Evolutionary conservation across 2,888 invertebrate species (phyloP).

Genomic region (Drosophila longiperda): DNA sequence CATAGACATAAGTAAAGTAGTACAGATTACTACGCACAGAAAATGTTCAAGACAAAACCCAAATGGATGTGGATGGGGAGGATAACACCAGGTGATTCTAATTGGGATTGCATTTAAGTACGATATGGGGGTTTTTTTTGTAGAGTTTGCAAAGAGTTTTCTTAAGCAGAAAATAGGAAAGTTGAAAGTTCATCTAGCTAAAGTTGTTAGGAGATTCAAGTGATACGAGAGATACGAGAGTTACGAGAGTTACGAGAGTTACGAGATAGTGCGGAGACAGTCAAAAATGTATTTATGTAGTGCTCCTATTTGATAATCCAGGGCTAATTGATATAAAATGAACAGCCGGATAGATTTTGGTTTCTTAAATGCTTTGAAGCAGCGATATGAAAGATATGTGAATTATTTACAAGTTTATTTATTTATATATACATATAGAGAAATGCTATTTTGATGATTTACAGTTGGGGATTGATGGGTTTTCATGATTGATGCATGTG

Average conservation of each 20-base stretch:
- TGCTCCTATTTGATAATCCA: neutral
- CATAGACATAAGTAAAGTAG: slow-evolving; percentile 26
- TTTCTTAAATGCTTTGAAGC: slow-evolving; percentile 18
- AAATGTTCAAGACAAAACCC: slow-evolving; percentile 18
- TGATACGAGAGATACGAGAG: slow-evolving; percentile 2
- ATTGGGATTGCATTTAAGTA: slow-evolving; percentile 23
- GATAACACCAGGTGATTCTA: slow-evolving; percentile 22
- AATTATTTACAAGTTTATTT: slow-evolving; percentile 12
- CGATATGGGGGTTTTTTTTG: neutral
- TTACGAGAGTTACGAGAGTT: slow-evolving; percentile 4
- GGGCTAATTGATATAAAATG: neutral
- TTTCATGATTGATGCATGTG: slow-evolving; percentile 11
- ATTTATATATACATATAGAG: slow-evolving; percentile 4
- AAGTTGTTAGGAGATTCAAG: slow-evolving; percentile 1
- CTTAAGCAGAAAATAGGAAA: slow-evolving; percentile 18
- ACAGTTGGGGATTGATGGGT: slow-evolving; percentile 11
- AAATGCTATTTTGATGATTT: slow-evolving; percentile 7
- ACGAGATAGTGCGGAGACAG: slow-evolving; percentile 27
- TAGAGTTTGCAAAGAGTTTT: neutral
- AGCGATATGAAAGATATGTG: slow-evolving; percentile 25
- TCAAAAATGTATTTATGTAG: slow-evolving; percentile 6
- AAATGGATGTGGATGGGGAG: slow-evolving; percentile 20
- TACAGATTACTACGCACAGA: slow-evolving; percentile 32
- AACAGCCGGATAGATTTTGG: slow-evolving; percentile 4
- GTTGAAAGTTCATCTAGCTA: slow-evolving; percentile 1